Percentiles rank a stretch among this genome's conserved stretches.
Conservation (phyloP, 1,140 invertebrate species). For the Rhopalosiphum maidis region DNA sequence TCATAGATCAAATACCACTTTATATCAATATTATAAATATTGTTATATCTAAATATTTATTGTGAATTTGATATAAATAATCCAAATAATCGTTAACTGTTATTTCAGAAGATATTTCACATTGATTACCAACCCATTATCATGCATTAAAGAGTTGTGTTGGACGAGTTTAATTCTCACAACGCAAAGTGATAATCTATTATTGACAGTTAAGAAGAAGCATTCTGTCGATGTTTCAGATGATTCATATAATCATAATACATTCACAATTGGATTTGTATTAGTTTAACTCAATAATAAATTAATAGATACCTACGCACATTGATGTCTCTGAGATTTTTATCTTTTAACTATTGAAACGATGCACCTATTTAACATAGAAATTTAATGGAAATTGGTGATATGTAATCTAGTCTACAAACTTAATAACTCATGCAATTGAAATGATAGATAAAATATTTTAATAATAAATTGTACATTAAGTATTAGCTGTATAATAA, state of each 20-base stretch:
- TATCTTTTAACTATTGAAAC: not conserved
- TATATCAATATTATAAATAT: not conserved
- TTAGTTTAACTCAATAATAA: not conserved
- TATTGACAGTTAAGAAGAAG: not conserved
- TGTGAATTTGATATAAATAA: not conserved
- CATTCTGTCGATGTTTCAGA: not conserved
- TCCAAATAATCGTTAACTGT: not conserved
- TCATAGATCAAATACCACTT: not conserved
- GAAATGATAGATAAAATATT: not conserved
- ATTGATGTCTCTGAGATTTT: not conserved
- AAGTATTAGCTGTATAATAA: not conserved
- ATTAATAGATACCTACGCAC: not conserved
- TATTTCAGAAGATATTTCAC: not conserved
- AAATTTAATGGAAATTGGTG: not conserved
- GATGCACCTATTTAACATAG: not conserved
- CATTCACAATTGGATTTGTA: not conserved
- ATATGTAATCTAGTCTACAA: not conserved
- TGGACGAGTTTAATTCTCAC: not conserved
- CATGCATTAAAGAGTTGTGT: not conserved
- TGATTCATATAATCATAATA: not conserved
- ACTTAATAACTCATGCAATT: not conserved
- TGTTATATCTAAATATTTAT: not conserved
- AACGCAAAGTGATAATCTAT: not conserved
- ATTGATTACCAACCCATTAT: not conserved
- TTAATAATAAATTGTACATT: not conserved